Evolutionary conservation across 1,140 invertebrate species (phyloP), one percentile per base, ranked within the genome.

Genomic region (Formica exsecta): DNA sequence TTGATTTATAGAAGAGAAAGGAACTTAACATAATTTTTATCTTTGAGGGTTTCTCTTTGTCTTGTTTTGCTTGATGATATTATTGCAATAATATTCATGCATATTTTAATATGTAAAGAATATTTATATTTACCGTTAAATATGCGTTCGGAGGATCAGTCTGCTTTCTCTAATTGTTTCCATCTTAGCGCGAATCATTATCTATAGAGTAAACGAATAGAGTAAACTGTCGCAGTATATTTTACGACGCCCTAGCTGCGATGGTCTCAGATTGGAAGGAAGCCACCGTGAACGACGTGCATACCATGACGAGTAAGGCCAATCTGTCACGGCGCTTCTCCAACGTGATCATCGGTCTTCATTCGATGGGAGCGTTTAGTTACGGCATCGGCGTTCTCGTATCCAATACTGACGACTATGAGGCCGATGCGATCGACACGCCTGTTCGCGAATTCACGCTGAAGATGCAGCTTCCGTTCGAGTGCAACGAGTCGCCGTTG

Each of bases 381-480:
- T 86, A 81, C 4, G 38, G 13, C 2, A 22, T 25, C n/a, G 70
- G 57, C 1, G 7, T 65, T 19, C 9, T 89, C 2, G 77, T 41
- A 25, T 51, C 62, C 2, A 22, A 71, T n/a, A 13, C n/a, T 51
- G 25, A 44, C 7, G 25, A 54, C 9, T 22, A 25, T 38, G 29
- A 48, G 1, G 3, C 2, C 22, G 13, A 36, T n/a, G 38, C 19
- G 57, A 48, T 25, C 7, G 79, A 73, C 8, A 71, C 44, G 9
- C 25, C 22, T 4, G 25, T 70, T 19, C 48, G 68, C 16, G 66
- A 89, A 13, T 76, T 90, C 4, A 51, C 77, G 19, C 8, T 90
- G 11, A 83, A 87, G 62, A 79, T 90, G 51, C 61, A 90, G 13
- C 44, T 87, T 3, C 88, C 89, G 1, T 85, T 64, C 13, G 57